Evolutionary conservation across 1,140 invertebrate species (phyloP).

Genomic region (Drosophila santomea): DNA sequence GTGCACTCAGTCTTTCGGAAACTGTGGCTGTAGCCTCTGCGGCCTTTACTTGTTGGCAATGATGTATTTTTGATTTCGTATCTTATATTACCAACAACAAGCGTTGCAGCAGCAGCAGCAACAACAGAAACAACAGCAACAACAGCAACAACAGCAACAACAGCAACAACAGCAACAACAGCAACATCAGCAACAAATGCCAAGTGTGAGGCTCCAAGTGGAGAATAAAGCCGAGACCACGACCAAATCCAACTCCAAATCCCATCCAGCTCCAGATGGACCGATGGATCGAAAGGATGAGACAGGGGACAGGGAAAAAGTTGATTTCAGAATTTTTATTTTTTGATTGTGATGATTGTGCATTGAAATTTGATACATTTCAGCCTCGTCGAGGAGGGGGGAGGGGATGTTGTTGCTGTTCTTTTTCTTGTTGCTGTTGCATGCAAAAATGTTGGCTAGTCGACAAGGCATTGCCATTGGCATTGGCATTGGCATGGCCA

Average conservation of each 20-base stretch:
- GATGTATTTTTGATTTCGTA: conserved; percentile 84
- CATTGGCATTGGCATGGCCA: conserved; percentile 40
- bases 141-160: too few species aligned
- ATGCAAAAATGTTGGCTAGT: conserved; percentile 83
- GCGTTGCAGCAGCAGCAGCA: conserved; percentile 35
- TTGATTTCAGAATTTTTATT: conserved; percentile 83
- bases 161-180: conserved; percentile 7
- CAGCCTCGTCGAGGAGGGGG: conserved; percentile 18
- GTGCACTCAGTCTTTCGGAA: conserved; percentile 17
- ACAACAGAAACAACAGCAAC: conserved; percentile 39
- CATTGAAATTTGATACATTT: conserved; percentile 84
- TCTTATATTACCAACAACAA: conserved; percentile 83
- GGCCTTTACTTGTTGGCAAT: conserved; percentile 76
- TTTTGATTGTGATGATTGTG: conserved; percentile 83
- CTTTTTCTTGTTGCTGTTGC: conserved; percentile 48
- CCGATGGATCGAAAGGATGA: too few species aligned
- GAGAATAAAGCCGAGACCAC: conserved; percentile 26
- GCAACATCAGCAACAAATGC: conserved; percentile 47
- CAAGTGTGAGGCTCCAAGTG: conserved; percentile 62
- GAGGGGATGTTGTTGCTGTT: conserved; percentile 29
- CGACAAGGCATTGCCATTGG: conserved; percentile 69
- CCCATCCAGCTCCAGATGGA: conserved; percentile 12
- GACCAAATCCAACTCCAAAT: conserved; percentile 20
- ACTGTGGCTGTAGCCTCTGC: conserved; percentile 41
- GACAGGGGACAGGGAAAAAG: conserved; percentile 24